Evolutionary conservation across 1,140 invertebrate species (phyloP), one percentile per base, ranked within the genome.

Genomic region (Lepidurus couesii): DNA sequence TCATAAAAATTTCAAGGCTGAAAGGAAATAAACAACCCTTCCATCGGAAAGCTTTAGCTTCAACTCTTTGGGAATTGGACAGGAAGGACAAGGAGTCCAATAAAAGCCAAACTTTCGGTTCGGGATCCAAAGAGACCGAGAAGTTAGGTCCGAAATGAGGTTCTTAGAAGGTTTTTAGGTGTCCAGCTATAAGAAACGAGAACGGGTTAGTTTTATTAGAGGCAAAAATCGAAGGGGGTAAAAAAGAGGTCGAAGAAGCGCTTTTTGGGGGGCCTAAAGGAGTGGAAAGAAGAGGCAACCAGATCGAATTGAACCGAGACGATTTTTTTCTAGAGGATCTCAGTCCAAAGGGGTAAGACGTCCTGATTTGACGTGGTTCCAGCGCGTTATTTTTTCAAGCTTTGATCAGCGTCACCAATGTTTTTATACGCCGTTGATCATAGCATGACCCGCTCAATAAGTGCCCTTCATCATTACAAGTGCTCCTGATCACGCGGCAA

Each of bases 221-320:
- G 53, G 53, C 53, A 65, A 65, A 65, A 65, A 65, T 65, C 53
- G 13, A 65, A 65, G 53, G 53, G 53, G 53, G 53, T 65, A 65
- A 65, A 65, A 65, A 65, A 65, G 53, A 65, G 21, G 53, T 65
- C 13, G 6, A 65, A 65, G 53, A 21, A 65, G 16, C 21, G 16
- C 21, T 65, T 65, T 65, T 16, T 13, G 53, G 53, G 16, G 53
- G 53, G 21, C 53, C 53, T 65, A 7, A 13, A 65, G 45, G 10
- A 13, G 13, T 65, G 16, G 53, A 65, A 13, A 21, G 21, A 65
- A 65, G 16, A 65, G 53, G 21, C 16, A 21, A 65, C 53, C 53
- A 21, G 53, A 65, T 65, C 53, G 53, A 65, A 65, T 65, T 65
- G 16, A 65, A 47, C 53, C 53, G 53, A 65, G 53, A 65, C 53